Evolutionary conservation across 2,113 vertebrate species (phyloP), one percentile per base, ranked within the genome.

Genomic region (Hemibagrus wyckioides): DNA sequence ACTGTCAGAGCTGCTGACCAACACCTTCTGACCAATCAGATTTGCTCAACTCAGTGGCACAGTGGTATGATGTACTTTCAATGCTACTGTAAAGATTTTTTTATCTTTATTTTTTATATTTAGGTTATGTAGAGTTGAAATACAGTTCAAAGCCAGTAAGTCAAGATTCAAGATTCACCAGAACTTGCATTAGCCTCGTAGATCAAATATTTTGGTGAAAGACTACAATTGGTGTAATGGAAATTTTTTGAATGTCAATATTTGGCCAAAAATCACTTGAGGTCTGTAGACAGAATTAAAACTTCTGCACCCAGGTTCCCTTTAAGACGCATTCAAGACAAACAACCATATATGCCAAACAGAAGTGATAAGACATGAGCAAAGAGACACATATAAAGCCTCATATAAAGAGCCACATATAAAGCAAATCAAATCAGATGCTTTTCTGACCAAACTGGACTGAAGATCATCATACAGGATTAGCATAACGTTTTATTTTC

Each of bases 281-380:
- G 3, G 23, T 28, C 30, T 23, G 15, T 2, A 48, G 23, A 36
- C 15, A 1, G 11, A 59, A 33, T 81, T 56, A 80, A 80, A 54
- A 54, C 6, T 75, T 23, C 76, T 67, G 14, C 4, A 92, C 90
- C 91, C 89, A 61, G 92, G 90, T 84, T 90, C 91, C 89, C 83
- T 90, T 71, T 67, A 88, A 54, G 54, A 87, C 39, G 19, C 56
- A 13, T 0, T 75, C 39, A 39, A 87, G 65, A 41, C 33, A 41
- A 69, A 63, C 67, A 71, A 69, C 77, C 90, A 91, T 92, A 90
- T 91, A 88, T 17, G 23, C 80, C 0, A 67, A 85, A 75, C 28
- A 59, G 23, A n/a, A n/a, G 33, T 33, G 39, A 85, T 52, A 25
- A 73, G 19, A 63, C 5, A 2, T 28, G 17, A 36, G 73, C 13